These are phyloP conservation scores for Dermatophagoides farinae DNA, from an alignment of 1,140 invertebrate genomes.

Conservation along the genomic window DNA sequence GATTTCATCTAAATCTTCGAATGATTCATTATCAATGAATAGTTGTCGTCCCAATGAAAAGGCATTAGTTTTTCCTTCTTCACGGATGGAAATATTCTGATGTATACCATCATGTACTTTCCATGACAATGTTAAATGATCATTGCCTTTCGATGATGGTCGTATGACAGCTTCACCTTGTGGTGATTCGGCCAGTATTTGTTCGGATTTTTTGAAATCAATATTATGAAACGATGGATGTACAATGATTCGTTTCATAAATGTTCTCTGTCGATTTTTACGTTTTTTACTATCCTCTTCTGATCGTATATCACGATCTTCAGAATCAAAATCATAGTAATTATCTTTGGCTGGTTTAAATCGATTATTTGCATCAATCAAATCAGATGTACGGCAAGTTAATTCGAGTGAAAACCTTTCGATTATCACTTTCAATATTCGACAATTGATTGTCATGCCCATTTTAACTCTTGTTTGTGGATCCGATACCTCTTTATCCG, in stretches of 20 bases:
- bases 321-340: constrained; percentile 72
- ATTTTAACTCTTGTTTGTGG: constrained; percentile 67
- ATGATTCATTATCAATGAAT: constrained; percentile 53
- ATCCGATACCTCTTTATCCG: constrained; percentile 77
- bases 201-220: constrained; percentile 73
- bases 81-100: constrained; percentile 84
- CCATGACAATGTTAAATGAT: constrained; percentile 95
- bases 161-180: constrained; percentile 75
- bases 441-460: constrained; percentile 70
- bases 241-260: constrained; percentile 85
- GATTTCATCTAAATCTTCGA: constrained; percentile 98
- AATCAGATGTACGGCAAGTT: constrained; percentile 76
- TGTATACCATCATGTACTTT: constrained; percentile 83
- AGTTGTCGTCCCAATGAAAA: constrained; percentile 79
- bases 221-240: constrained; percentile 96
- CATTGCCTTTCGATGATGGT: constrained; percentile 83
- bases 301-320: constrained; percentile 52
- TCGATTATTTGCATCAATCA: constrained; percentile 64
- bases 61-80: constrained; percentile 88
- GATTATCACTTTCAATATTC: constrained; percentile 88
- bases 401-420: constrained; percentile 84
- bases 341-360: constrained; percentile 57
- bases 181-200: constrained; percentile 69
- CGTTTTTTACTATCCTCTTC: constrained; percentile 57
- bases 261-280: constrained; percentile 51